Evolutionary conservation across 2,888 invertebrate species (phyloP), one percentile per base, ranked within the genome.

Genomic region (Tachina grossa): DNA sequence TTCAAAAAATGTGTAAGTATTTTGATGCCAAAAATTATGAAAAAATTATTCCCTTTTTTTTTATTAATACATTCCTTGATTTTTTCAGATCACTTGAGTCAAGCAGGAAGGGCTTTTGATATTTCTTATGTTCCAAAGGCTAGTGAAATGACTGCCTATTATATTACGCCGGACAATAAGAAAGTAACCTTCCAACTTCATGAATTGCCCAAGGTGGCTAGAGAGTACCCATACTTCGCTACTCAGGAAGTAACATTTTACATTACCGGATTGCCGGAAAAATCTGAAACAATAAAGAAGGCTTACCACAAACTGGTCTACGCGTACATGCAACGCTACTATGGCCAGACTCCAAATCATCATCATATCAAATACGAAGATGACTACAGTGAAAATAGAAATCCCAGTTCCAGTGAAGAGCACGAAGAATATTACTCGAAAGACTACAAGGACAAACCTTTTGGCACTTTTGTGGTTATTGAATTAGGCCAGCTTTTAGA

Each of bases 231-330:
- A 1, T 55, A 89, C 69, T 89, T 92, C 47, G 90, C 88, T 41
- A 76, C 88, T 53, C 89, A 92, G 19, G 92, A 92, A 84, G 89
- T 92, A 4, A 91, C 92, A 80, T 88, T 92, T 83, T 89, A 90
- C 61, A 88, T 92, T 16, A 90, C 91, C 39, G 92, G 92, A 9
- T 75, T 92, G 71, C 89, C 88, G 55, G 89, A 90, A 57, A 87
- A 89, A 71, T 79, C 87, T 22, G 87, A 89, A n/a, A 87, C 89
- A 9, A 88, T 90, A 3, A 87, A 86, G 74, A 91, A 91, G 86
- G 90, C 89, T 53, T 83, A 77, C 22, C 86, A 87, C 53, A 89
- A 90, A 76, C 77, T 92, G 22, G 88, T 91, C 22, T 83, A 90
- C 69, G 90, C 92, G 16, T 91, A 89, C 86, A 88, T 89, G 87